These are phyloP conservation scores for Cynodonichthys magdalenae DNA, from an alignment of 2,797 vertebrate species.

Conservation along the genomic window DNA sequence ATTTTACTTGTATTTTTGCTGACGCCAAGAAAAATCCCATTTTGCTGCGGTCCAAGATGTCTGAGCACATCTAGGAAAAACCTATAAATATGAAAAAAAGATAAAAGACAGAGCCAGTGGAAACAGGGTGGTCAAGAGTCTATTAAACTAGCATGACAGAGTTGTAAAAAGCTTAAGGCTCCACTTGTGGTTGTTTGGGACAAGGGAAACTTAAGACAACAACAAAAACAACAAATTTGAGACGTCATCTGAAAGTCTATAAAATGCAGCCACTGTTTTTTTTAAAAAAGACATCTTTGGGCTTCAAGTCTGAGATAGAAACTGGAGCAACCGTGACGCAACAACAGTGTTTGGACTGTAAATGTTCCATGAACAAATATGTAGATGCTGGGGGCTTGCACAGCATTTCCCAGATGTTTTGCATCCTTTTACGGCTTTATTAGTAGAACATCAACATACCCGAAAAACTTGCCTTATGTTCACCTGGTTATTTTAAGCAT, in stretches of 20 bases:
- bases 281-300: conserved; percentile 14
- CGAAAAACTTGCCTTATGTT: neutral
- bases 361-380: conserved; percentile 36
- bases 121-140: conserved; percentile 21
- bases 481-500: neutral
- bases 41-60: conserved; percentile 16
- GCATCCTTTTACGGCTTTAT: conserved; percentile 23
- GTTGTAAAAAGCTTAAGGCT: conserved; percentile 9
- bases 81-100: conserved; percentile 31
- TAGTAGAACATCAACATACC: neutral
- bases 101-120: conserved; percentile 14
- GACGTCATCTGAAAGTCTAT: conserved; percentile 11
- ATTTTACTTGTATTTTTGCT: conserved; percentile 10
- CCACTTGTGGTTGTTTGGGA: neutral
- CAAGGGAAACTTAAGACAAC: conserved; percentile 5
- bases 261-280: conserved; percentile 3
- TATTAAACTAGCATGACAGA: conserved; percentile 5
- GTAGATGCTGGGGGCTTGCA: neutral
- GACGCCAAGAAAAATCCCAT: conserved; percentile 14
- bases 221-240: conserved; percentile 26
- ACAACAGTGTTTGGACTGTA: conserved; percentile 41
- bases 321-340: conserved; percentile 19
- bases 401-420: neutral
- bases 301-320: conserved; percentile 5
- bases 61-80: neutral